Conservation (phyloP, 2,113 vertebrate genomes). For the Triplophysa dalaica region DNA sequence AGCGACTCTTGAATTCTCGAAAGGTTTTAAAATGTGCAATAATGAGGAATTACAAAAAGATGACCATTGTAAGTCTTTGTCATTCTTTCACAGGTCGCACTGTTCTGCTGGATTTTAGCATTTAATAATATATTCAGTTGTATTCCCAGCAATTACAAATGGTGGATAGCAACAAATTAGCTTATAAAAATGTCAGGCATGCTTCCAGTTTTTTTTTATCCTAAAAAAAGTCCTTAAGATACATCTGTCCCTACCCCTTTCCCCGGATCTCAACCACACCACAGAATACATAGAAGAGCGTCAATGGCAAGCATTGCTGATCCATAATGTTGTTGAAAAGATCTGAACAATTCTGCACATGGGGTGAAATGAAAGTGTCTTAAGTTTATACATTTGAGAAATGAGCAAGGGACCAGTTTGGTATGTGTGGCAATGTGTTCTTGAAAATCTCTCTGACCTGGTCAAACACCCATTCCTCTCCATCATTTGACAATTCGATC, state of each 20-base stretch:
- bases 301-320: not conserved
- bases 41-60: not conserved
- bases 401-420: slow-evolving; percentile 63
- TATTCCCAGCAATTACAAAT: slow-evolving; percentile 9
- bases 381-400: not conserved
- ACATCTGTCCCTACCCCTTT: not conserved
- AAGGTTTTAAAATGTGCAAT: not conserved
- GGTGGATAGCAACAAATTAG: slow-evolving; percentile 15
- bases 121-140: not conserved
- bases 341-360: slow-evolving; percentile 35
- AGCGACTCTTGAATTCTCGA: not conserved
- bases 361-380: not conserved
- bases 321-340: slow-evolving; percentile 29
- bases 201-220: not conserved
- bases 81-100: not conserved
- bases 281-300: not conserved
- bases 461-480: slow-evolving; percentile 99
- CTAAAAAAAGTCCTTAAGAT: not conserved
- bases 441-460: slow-evolving; percentile 95
- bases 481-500: slow-evolving; percentile 99
- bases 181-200: not conserved
- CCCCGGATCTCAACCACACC: not conserved
- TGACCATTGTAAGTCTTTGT: not conserved
- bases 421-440: slow-evolving; percentile 94
- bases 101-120: not conserved